A percentile compares a stretch with the other conserved stretches of the same genome.
These are phyloP conservation scores for Colinus virginianus DNA, from an alignment of 2,113 vertebrate species.

Conservation along the genomic window DNA sequence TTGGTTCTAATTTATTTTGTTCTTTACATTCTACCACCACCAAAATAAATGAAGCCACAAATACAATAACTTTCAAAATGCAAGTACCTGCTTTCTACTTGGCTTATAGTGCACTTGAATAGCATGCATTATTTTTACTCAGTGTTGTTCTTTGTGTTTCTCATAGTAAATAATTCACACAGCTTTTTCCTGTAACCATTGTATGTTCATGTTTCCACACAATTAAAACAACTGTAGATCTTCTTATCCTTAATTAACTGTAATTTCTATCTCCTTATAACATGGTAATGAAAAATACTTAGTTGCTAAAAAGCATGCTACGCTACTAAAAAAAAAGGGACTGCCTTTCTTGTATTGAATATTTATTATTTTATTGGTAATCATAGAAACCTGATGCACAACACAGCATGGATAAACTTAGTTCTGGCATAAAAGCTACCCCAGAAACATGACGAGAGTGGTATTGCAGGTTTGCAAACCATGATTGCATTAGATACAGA, in stretches of 20 bases:
- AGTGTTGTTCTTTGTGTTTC: slow-evolving; percentile 15
- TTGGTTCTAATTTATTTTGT: slow-evolving; percentile 72
- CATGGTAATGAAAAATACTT: not conserved
- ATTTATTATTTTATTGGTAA: not conserved
- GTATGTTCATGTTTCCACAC: slow-evolving; percentile 4
- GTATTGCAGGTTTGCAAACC: not conserved
- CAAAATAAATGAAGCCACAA: slow-evolving; percentile 51
- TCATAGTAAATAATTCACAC: not conserved
- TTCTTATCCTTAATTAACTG: not conserved
- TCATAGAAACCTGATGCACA: not conserved
- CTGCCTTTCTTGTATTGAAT: not conserved
- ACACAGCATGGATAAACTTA: not conserved
- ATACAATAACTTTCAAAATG: slow-evolving; percentile 55
- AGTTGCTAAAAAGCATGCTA: not conserved
- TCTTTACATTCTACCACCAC: slow-evolving; percentile 36
- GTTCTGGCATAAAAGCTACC: not conserved
- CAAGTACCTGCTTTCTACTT: slow-evolving; percentile 2
- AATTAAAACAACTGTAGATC: not conserved
- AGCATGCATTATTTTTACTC: slow-evolving; percentile 28
- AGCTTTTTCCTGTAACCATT: slow-evolving; percentile 14
- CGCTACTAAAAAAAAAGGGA: not conserved
- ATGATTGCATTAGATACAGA: not conserved
- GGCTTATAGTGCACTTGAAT: slow-evolving; percentile 52
- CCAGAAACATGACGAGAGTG: not conserved
- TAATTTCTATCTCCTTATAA: not conserved